These are phyloP conservation scores for Coenonympha arcania DNA, from an alignment of 2,888 invertebrate species.

Conservation along the genomic window DNA sequence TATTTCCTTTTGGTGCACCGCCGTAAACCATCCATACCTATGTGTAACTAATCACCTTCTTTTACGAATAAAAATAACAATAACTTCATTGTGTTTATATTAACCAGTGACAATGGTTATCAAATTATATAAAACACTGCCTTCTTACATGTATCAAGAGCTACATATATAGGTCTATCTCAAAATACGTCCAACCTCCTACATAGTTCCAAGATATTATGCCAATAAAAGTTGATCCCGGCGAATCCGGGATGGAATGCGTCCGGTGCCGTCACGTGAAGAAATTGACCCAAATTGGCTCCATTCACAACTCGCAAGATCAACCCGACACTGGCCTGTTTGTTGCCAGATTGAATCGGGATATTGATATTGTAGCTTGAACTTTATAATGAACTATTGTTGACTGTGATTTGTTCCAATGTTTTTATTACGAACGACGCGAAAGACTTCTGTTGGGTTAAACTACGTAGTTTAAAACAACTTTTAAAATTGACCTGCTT, in stretches of 20 bases:
- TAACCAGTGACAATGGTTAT: no score
- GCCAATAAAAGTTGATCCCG: constrained; percentile 35
- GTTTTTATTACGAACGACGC: not conserved
- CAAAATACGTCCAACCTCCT: constrained; percentile 12
- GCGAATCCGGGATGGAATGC: constrained; percentile 29
- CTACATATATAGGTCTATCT: not conserved
- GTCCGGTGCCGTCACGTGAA: constrained; percentile 24
- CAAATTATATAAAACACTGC: no score
- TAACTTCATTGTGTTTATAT: no score
- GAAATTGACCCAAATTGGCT: constrained; percentile 33
- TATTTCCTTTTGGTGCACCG: no score
- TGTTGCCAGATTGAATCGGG: constrained; percentile 22
- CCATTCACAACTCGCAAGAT: constrained; percentile 31
- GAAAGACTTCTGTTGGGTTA: no score
- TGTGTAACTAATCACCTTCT: no score
- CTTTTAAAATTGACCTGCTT: no score
- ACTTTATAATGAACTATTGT: constrained; percentile 19
- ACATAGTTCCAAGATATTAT: constrained; percentile 19
- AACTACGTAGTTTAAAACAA: no score
- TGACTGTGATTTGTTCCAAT: not conserved
- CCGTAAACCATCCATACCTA: no score
- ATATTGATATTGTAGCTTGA: constrained; percentile 24
- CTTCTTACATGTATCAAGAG: not conserved
- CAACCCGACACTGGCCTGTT: constrained; percentile 26
- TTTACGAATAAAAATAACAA: no score